Evolutionary conservation across 2,888 invertebrate species (phyloP).

Genomic region (Pyrrhosoma nymphula): DNA sequence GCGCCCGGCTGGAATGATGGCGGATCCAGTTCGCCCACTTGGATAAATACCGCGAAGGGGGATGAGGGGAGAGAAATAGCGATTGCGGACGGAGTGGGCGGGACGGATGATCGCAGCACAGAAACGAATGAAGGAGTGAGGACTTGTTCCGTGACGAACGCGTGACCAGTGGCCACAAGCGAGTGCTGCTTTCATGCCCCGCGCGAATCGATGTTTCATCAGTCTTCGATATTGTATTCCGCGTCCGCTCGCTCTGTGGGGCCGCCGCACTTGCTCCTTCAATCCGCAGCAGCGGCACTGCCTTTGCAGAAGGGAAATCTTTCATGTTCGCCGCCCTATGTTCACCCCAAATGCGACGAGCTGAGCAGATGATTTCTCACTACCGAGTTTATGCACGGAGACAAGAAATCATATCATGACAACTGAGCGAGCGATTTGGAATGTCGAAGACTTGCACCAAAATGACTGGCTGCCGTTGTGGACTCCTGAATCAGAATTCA

Average conservation of each 20-base stretch:
- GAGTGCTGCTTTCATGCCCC: neutral
- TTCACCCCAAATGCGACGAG: neutral
- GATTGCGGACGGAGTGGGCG: neutral
- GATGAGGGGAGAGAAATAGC: neutral
- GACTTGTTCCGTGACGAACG: constrained; percentile 13
- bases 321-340: neutral
- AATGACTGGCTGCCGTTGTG: neutral
- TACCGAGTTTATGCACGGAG: too few species aligned
- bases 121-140: neutral
- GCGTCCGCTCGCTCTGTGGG: neutral
- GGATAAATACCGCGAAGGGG: neutral
- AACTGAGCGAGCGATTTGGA: too few species aligned
- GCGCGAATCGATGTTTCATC: constrained; percentile 24
- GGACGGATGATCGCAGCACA: neutral
- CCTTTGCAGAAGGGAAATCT: neutral
- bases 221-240: neutral
- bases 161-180: constrained; percentile 28
- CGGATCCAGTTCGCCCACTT: constrained; percentile 60
- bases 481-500: too few species aligned
- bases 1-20: neutral
- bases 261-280: neutral
- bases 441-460: too few species aligned
- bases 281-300: neutral
- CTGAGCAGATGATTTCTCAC: neutral
- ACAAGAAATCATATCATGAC: too few species aligned